Percentiles rank a stretch among this genome's conserved stretches.
Evolutionary conservation across 37 sponge, comb jelly and placozoan genomes (phyloP).

Genomic region (Tethya wilhelma): DNA sequence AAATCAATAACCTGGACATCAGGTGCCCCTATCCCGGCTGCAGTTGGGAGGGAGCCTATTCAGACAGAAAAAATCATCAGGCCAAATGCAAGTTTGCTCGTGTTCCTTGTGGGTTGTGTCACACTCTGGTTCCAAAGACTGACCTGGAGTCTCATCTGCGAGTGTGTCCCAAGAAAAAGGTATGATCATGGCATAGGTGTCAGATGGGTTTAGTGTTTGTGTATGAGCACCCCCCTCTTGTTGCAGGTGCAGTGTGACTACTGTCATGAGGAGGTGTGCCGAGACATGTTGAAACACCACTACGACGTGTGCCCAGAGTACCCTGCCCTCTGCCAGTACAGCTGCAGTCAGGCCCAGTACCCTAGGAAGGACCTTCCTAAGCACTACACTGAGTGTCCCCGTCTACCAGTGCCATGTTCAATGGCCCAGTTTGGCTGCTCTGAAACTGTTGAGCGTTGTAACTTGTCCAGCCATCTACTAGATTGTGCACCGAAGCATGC

Average conservation of each 20-base stretch:
- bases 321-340: constrained; percentile 25
- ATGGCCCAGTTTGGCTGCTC: constrained; percentile 51
- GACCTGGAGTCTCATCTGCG: background rate
- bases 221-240: background rate
- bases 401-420: constrained; percentile 17
- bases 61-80: constrained; percentile 33
- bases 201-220: background rate
- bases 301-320: constrained; percentile 14
- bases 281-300: constrained; percentile 9
- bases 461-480: constrained; percentile 26
- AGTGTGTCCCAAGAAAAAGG: constrained; percentile 36
- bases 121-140: background rate
- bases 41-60: constrained; percentile 50
- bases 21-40: constrained; percentile 57
- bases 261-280: constrained; percentile 13
- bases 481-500: constrained; percentile 36
- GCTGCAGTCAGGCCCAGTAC: constrained; percentile 8
- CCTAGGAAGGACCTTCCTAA: constrained; percentile 12
- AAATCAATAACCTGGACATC: constrained; percentile 61
- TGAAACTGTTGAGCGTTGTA: constrained; percentile 30
- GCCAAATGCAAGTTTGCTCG: constrained; percentile 9
- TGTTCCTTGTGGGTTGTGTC: constrained; percentile 41
- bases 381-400: constrained; percentile 43
- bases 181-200: background rate
- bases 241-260: constrained; percentile 37